These are phyloP conservation scores for Tinamus major DNA, from an alignment of 2,797 vertebrate species.

Conservation along the genomic window DNA sequence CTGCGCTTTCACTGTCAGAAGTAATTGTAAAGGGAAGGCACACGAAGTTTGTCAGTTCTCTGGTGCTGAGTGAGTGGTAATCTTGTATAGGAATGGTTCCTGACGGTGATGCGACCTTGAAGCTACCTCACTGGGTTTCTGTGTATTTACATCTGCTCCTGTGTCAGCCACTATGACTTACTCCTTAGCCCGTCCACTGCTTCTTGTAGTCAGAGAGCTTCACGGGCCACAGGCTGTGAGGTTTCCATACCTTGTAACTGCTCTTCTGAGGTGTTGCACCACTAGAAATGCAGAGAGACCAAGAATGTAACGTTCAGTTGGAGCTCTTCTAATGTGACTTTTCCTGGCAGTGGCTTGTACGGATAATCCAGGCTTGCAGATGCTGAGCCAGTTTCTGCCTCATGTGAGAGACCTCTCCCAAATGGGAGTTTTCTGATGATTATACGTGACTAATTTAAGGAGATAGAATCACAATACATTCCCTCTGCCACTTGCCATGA, in stretches of 20 bases:
- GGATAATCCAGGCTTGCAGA: background rate
- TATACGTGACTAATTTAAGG: slow-evolving; percentile 39
- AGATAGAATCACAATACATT: slow-evolving; percentile 12
- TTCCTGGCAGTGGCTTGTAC: background rate
- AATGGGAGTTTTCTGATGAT: slow-evolving; percentile 13
- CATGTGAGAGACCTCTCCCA: background rate
- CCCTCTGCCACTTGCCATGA: slow-evolving; percentile 14
- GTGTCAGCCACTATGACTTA: background rate
- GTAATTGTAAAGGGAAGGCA: background rate
- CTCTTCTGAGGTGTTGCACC: background rate
- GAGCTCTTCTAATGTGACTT: background rate
- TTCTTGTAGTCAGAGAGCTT: background rate
- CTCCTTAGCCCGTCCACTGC: background rate
- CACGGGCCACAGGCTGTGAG: background rate
- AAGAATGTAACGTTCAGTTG: background rate
- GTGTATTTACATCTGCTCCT: background rate
- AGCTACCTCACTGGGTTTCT: background rate
- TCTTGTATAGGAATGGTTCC: background rate
- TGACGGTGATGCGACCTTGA: background rate
- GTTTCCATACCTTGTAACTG: background rate
- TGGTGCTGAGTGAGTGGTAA: background rate
- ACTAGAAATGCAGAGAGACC: background rate
- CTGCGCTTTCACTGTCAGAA: background rate
- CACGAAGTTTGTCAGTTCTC: background rate
- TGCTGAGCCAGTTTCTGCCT: background rate